Base-by-base conservation (phyloP, 1,140 invertebrate genomes). In the Drosophila murphyi region DNA sequence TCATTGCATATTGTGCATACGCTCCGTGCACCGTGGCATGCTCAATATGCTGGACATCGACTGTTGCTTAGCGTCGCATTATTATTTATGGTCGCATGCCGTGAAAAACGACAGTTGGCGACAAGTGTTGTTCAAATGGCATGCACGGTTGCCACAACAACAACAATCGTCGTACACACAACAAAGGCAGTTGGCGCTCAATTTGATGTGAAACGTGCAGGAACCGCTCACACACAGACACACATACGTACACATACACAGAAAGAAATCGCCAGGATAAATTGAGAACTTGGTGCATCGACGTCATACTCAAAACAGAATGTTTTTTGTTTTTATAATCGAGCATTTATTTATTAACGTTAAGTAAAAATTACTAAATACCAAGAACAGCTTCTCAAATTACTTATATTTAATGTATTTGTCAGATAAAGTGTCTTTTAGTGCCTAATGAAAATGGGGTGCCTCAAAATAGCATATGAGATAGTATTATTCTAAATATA, bases 51-150 rank as follows among this genome's bases (percentile, higher is more conserved):
- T 28, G 31, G 45, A 29, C 78, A 32, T 51, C 20, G 54, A 85
- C 78, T 85, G 82, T 85, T 74, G 60, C 72, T 75, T 56, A 31
- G 70, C 75, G 75, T 76, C 82, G 75, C 71, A 82, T 86, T 86
- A 87, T 86, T 86, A 86, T 86, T 86, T 86, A 87, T 82, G 82
- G 79, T 72, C 79, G 82, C 72, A 88, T 86, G 83, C 83, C 83
- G 79, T 87, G 79, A 86, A 86, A 86, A 87, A 86, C 87, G 79
- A 88, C 82, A 88, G 82, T 87, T 87, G 82, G 72, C 79, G 82
- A 87, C 82, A 87, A 87, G 82, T 87, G 82, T 87, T 86, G 78
- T 87, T 87, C 72, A 87, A 86, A 87, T 79, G 82, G 79, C 78
- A 87, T 79, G 82, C 82, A 86, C 72, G 82, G 82, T 86, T 86